These are phyloP conservation scores for Copsychus sechellarum DNA, from an alignment of 2,113 vertebrate species.

Conservation along the genomic window DNA sequence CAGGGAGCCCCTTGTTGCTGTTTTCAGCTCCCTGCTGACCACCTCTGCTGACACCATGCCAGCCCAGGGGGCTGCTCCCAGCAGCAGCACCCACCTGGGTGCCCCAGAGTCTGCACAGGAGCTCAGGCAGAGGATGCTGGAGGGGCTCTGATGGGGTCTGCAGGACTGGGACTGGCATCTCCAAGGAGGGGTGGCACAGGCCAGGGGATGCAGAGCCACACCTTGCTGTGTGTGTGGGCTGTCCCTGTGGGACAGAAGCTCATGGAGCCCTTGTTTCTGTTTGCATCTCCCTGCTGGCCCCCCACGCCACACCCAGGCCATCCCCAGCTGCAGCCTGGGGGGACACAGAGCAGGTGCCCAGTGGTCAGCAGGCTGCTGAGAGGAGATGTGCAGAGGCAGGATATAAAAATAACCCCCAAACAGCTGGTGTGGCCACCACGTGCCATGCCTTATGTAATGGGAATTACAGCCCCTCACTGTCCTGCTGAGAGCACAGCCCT, in stretches of 20 bases:
- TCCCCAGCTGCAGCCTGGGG: background rate
- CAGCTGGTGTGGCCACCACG: background rate
- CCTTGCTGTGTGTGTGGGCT: background rate
- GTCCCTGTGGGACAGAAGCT: background rate
- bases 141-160: background rate
- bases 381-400: background rate
- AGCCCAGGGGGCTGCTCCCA: background rate
- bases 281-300: background rate
- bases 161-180: background rate
- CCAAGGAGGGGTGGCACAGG: background rate
- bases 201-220: rapidly evolving
- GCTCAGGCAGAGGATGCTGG: background rate
- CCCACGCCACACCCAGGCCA: background rate
- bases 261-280: background rate
- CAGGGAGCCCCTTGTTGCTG: background rate
- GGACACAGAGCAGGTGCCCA: background rate
- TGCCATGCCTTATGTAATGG: background rate
- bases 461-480: background rate
- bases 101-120: rapidly evolving
- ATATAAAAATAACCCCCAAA: conserved; percentile 37
- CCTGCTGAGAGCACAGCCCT: background rate
- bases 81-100: rapidly evolving
- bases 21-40: background rate
- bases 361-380: rapidly evolving
- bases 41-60: background rate